Percentiles rank a stretch among this genome's conserved stretches.
Conservation (phyloP, 1,140 invertebrate species). For the Protaetia brevitarsis region DNA sequence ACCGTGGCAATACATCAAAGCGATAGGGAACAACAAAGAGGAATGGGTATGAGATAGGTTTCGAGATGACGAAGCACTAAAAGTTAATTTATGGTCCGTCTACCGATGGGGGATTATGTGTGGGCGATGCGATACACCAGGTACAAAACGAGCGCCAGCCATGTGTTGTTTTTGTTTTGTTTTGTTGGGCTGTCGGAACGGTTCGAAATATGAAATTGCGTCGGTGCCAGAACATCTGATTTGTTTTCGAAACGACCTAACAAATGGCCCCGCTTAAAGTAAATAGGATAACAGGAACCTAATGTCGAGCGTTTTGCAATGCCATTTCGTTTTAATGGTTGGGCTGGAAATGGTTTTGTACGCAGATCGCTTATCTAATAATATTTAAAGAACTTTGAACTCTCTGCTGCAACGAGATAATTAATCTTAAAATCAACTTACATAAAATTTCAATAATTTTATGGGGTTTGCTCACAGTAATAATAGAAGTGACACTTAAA, state of each 20-base stretch:
- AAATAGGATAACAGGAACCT: not conserved
- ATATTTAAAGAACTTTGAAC: too few species aligned
- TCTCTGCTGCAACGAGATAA: too few species aligned
- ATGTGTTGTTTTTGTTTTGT: constrained; percentile 15
- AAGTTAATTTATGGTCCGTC: constrained; percentile 11
- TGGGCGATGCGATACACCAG: not conserved
- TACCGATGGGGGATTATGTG: not conserved
- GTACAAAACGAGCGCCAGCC: not conserved
- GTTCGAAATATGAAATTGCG: constrained; percentile 10
- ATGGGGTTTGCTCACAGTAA: too few species aligned
- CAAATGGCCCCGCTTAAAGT: not conserved
- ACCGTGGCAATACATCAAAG: not conserved
- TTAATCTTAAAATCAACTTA: too few species aligned
- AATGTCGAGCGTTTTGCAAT: too few species aligned
- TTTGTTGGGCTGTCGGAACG: not conserved
- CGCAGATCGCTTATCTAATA: too few species aligned
- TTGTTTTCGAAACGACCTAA: constrained; percentile 9
- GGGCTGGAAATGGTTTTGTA: too few species aligned
- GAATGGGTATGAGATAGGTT: constrained; percentile 4
- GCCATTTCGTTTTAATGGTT: too few species aligned
- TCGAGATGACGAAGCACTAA: constrained; percentile 12
- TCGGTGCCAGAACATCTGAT: not conserved
- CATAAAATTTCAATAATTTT: too few species aligned
- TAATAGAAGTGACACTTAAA: too few species aligned
- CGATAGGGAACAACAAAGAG: constrained; percentile 10